Conservation (phyloP, 2,797 vertebrate genomes). For the Leptodactylus fallax region DNA sequence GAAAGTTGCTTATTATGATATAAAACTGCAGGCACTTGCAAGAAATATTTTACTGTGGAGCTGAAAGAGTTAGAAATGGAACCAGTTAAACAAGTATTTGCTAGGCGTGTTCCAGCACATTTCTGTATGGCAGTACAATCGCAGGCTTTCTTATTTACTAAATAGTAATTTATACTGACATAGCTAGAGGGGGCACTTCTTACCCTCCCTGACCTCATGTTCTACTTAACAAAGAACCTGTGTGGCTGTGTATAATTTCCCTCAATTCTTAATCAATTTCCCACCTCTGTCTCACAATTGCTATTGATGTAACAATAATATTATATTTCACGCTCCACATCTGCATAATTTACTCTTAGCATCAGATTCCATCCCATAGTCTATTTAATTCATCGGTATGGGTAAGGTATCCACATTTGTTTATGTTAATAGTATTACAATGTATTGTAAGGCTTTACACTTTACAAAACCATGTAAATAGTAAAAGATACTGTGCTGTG, state of each 20-base stretch:
- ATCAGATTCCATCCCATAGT: neutral
- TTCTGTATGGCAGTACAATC: slow-evolving; percentile 60
- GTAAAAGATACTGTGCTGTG: neutral
- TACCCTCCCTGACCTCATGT: slow-evolving; percentile 57
- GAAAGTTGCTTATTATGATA: neutral
- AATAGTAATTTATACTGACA: slow-evolving; percentile 69
- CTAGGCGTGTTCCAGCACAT: slow-evolving; percentile 60
- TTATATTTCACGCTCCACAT: slow-evolving; percentile 76
- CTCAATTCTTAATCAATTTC: slow-evolving; percentile 74
- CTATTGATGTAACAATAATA: slow-evolving; percentile 75
- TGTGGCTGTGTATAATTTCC: slow-evolving; percentile 64
- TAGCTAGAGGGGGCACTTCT: slow-evolving; percentile 61
- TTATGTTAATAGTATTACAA: slow-evolving; percentile 2
- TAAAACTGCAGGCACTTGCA: neutral
- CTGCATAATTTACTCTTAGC: slow-evolving; percentile 66
- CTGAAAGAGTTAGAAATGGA: slow-evolving; percentile 62
- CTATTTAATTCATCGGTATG: neutral
- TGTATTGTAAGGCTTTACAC: neutral
- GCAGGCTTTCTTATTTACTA: slow-evolving; percentile 69
- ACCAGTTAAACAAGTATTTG: slow-evolving; percentile 72
- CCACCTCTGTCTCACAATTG: slow-evolving; percentile 75
- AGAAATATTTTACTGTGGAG: slow-evolving; percentile 48
- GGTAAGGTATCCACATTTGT: neutral
- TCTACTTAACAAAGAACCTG: slow-evolving; percentile 67
- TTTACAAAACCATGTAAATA: neutral